These are phyloP conservation scores for Pseudochirops cupreus DNA, from an alignment of 2,797 vertebrate species.

Conservation along the genomic window DNA sequence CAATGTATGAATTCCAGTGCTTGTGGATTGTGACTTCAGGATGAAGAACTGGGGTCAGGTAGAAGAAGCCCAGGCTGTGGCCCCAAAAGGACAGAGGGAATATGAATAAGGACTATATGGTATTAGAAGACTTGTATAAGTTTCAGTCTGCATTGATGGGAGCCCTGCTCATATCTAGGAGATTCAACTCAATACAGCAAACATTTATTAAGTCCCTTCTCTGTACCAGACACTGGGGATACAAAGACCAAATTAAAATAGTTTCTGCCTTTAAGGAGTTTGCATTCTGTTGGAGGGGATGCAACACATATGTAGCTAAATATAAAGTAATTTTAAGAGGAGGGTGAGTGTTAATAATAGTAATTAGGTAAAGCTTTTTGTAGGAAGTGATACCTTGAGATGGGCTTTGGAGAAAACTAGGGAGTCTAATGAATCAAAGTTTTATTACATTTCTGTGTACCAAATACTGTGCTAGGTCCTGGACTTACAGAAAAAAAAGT, in stretches of 20 bases:
- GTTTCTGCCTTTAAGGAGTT: not conserved
- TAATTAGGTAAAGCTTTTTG: not conserved
- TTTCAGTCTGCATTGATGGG: not conserved
- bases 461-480: not conserved
- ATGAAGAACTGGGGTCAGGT: not conserved
- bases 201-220: not conserved
- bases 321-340: not conserved
- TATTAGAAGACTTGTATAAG: not conserved
- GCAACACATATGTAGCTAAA: not conserved
- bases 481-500: not conserved
- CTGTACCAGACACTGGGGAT: not conserved
- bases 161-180: not conserved
- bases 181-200: not conserved
- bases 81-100: not conserved
- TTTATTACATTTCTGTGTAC: not conserved
- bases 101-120: not conserved
- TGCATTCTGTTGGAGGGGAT: not conserved
- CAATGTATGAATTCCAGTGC: too few relatives aligned
- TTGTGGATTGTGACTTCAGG: too few relatives aligned
- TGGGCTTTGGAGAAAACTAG: not conserved
- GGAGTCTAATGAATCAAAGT: not conserved
- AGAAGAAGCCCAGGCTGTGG: not conserved
- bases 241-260: not conserved
- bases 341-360: not conserved
- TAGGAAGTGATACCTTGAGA: too few relatives aligned